phyloP scores from a whole-genome alignment of 2,888 invertebrate species.

The Palloptera scutellata region DNA sequence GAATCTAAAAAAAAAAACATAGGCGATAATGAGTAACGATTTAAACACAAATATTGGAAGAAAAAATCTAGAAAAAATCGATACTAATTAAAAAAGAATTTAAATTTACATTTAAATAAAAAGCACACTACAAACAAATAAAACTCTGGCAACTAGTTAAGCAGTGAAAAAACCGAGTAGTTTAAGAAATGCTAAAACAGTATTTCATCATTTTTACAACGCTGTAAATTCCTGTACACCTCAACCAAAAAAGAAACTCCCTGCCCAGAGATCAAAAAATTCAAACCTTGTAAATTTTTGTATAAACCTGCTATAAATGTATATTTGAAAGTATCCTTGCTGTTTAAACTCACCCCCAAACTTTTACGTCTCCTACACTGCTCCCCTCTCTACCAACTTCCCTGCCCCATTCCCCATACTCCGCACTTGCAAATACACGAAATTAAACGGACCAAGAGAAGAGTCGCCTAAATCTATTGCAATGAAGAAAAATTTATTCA shows the following conservation, averaged over 20 bases:
- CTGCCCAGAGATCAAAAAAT: not conserved
- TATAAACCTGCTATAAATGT: conserved; percentile 48
- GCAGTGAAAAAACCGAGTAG: not conserved
- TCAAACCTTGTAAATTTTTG: conserved; percentile 56
- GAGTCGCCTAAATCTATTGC: conserved; percentile 57
- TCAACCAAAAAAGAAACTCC: not conserved
- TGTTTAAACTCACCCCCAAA: not conserved
- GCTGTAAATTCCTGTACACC: not conserved
- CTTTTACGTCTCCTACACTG: not conserved
- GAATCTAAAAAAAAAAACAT: no score
- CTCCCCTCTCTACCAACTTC: not conserved
- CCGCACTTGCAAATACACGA: conserved; percentile 36
- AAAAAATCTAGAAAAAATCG: no score
- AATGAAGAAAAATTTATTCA: conserved; percentile 30
- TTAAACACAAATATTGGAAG: no score
- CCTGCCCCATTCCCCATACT: not conserved
- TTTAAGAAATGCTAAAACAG: not conserved
- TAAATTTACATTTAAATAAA: no score
- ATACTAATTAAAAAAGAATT: no score
- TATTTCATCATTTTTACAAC: not conserved
- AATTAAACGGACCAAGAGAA: conserved; percentile 60
- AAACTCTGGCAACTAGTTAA: not conserved
- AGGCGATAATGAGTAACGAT: no score
- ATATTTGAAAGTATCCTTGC: conserved; percentile 30
- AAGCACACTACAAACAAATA: no score